Conservation (phyloP, 2,797 vertebrate species). For the Jordanella pulchra region DNA sequence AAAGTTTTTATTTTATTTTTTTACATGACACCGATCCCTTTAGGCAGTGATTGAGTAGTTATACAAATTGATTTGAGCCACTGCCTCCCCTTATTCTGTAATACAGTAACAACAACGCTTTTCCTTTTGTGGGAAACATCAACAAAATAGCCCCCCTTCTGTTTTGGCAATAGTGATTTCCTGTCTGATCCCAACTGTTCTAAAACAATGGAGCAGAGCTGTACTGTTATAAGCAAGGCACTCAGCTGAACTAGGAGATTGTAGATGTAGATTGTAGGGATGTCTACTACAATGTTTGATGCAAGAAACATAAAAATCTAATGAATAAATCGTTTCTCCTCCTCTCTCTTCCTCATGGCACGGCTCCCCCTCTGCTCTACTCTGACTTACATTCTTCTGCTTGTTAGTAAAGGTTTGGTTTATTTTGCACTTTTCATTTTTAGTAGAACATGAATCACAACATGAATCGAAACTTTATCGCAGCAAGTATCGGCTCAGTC, state of each 20-base stretch:
- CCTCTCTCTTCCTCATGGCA: too few species aligned
- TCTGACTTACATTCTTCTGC: too few species aligned
- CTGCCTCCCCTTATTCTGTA: not conserved
- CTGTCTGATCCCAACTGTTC: conserved; percentile 1
- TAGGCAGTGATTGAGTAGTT: not conserved
- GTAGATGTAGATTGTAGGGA: too few species aligned
- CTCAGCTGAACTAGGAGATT: conserved; percentile 11
- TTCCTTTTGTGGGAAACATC: not conserved
- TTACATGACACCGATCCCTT: not conserved
- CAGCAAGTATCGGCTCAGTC: too few species aligned
- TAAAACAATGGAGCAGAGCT: conserved; percentile 23
- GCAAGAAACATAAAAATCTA: not conserved
- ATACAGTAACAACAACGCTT: not conserved
- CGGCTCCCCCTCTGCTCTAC: too few species aligned
- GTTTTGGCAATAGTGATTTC: conserved; percentile 19
- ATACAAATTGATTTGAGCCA: not conserved
- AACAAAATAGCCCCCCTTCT: conserved; percentile 5
- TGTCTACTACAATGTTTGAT: not conserved
- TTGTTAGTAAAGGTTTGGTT: too few species aligned
- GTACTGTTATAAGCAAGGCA: conserved; percentile 30
- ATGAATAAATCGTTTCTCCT: not conserved
- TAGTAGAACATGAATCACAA: too few species aligned
- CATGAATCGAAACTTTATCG: too few species aligned
- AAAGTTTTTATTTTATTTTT: not conserved
- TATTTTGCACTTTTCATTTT: too few species aligned